phyloP scores from a whole-genome alignment of 2,113 vertebrate genomes.

The Grus americana region DNA sequence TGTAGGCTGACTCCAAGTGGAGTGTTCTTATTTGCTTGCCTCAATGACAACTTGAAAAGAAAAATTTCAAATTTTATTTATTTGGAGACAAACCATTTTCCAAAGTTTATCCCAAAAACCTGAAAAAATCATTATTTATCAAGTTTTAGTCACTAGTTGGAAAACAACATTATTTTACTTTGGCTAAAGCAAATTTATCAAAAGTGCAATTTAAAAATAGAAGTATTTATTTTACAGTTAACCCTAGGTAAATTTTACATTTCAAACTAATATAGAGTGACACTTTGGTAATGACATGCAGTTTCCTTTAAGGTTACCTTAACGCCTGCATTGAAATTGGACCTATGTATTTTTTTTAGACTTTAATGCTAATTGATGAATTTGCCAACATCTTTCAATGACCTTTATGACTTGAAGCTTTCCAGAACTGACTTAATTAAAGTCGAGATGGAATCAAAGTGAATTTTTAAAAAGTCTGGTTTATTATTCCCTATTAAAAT shows the following conservation, averaged over 20 bases:
- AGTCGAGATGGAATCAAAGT: neutral
- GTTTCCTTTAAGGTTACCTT: neutral
- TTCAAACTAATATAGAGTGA: neutral
- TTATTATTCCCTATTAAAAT: slow-evolving; percentile 40
- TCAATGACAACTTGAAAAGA: neutral
- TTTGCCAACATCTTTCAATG: slow-evolving; percentile 1
- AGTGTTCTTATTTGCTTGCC: neutral
- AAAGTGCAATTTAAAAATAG: neutral
- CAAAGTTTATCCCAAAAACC: neutral
- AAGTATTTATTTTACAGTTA: neutral
- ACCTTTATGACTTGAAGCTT: slow-evolving; percentile 15
- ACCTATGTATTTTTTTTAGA: neutral
- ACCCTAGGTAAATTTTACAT: neutral
- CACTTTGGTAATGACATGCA: neutral
- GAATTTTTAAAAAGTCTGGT: neutral
- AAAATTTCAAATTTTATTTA: neutral
- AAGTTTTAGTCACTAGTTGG: neutral
- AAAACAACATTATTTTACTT: neutral
- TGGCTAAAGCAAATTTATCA: neutral
- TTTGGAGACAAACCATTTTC: neutral
- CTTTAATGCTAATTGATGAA: neutral
- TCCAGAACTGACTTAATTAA: slow-evolving; percentile 44
- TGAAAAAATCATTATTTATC: neutral
- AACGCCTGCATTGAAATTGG: neutral
- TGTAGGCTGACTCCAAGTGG: neutral